Evolutionary conservation across 2,797 vertebrate genomes (phyloP).

Genomic region (Helicolenus hilgendorfi): DNA sequence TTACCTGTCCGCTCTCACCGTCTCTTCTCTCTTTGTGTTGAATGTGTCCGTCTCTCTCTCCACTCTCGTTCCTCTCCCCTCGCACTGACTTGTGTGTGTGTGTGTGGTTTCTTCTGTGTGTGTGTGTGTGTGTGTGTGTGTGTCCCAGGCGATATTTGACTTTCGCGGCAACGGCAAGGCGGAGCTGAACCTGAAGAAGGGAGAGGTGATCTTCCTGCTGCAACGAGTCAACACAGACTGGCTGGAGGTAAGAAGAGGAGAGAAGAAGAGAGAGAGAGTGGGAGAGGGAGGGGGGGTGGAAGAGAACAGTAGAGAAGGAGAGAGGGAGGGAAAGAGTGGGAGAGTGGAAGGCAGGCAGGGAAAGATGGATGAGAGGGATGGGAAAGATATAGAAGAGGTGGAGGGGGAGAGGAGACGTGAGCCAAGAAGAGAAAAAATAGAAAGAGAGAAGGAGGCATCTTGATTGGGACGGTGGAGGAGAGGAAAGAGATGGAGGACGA

Average conservation of each 20-base stretch:
- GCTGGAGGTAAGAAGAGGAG: constrained; percentile 93
- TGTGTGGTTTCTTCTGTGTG: constrained; percentile 25
- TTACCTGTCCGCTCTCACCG: constrained; percentile 74
- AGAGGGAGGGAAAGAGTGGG: neutral
- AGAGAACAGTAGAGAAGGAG: neutral
- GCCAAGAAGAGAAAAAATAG: neutral
- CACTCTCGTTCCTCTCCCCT: constrained; percentile 45
- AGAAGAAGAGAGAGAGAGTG: neutral
- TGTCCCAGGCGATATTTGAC: constrained; percentile 94
- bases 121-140: constrained; percentile 10
- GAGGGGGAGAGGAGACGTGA: constrained; percentile 13
- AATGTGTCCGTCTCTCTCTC: constrained; percentile 47
- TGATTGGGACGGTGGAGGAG: neutral
- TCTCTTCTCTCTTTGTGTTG: constrained; percentile 57
- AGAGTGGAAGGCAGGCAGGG: constrained; percentile 21
- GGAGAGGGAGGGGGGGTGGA: neutral
- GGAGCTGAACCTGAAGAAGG: constrained; percentile 95
- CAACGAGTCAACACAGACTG: constrained; percentile 96
- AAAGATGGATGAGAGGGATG: constrained; percentile 22
- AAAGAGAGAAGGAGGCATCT: constrained; percentile 5
- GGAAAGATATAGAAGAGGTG: constrained; percentile 27
- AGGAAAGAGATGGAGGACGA: neutral
- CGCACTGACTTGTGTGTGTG: constrained; percentile 45
- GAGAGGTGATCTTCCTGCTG: constrained; percentile 96
- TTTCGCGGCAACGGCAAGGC: constrained; percentile 93